These are phyloP conservation scores for Lepilemur ruficaudatus DNA, from an alignment of 2,797 vertebrate genomes.

Conservation along the genomic window DNA sequence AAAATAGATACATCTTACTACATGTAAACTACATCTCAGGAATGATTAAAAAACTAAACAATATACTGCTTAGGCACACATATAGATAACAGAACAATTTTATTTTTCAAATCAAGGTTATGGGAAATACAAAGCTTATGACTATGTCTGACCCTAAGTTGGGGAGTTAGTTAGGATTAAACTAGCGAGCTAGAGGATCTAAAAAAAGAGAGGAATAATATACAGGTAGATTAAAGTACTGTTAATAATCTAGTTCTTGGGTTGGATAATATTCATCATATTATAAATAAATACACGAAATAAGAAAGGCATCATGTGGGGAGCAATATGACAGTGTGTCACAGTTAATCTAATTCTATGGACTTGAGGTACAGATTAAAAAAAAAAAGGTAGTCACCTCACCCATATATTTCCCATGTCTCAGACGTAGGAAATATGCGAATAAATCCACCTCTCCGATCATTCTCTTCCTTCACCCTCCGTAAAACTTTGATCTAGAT, in stretches of 20 bases:
- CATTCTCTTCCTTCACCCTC: constrained; percentile 93
- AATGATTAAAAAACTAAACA: not conserved
- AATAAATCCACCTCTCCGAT: constrained; percentile 95
- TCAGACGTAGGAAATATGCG: constrained; percentile 95
- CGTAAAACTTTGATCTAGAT: constrained; percentile 92
- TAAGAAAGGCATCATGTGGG: not conserved
- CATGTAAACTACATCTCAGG: not conserved
- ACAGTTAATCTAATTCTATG: not conserved
- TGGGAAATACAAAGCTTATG: not conserved
- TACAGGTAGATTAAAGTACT: not conserved
- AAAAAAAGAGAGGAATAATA: not conserved
- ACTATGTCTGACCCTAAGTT: not conserved
- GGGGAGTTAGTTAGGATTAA: not conserved
- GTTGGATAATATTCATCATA: not conserved
- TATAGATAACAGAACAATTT: not conserved
- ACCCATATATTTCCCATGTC: constrained; percentile 96
- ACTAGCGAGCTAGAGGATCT: not conserved
- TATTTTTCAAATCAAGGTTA: constrained; percentile 29
- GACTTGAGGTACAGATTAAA: not conserved
- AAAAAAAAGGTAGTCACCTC: constrained; percentile 77
- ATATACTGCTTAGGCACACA: not conserved
- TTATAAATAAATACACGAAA: constrained; percentile 1
- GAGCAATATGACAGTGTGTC: not conserved
- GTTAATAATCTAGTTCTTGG: not conserved
- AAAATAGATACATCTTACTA: not conserved